Base-by-base conservation (phyloP, 2,888 invertebrate genomes). In the Tachina grossa region DNA sequence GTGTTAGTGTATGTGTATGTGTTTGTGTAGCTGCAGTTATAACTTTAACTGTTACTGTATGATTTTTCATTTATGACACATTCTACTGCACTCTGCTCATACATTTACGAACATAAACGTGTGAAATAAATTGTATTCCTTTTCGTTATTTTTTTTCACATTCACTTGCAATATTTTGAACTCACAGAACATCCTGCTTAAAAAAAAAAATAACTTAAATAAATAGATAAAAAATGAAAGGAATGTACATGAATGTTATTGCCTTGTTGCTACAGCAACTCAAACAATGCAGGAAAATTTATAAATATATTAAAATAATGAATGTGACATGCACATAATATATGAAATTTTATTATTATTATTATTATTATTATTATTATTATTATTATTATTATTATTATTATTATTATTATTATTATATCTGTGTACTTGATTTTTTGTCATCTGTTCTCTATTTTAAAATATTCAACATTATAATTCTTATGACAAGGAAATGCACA, bases 41-140 rank as follows among this genome's bases (percentile, higher is more conserved):
- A 83, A 76, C 22, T 74, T 68, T 55, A 51, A 85, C 75, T 83
- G 65, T 59, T 76, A 75, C 74, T 82, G 45, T 71, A 85, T 85
- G 83, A 85, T 85, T 85, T 85, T 83, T 85, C 85, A 83, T 85
- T 85, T 85, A 80, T 83, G 85, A 85, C 83, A 85, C n/a, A 71
- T 71, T 76, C 14, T n/a, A 11, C 53, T 69, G 59, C 45, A 72
- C 43, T 57, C 53, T 9, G 1, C 11, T 16, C 53, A 63, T 16
- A 45, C 31, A 71, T 19, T 13, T 77, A 59, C 49, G 19, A n/a
- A 68, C 9, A 51, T 22, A 69, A 65, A 71, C 65, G 77, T 72
- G 77, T 72, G 43, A 72, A 77, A 49, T 65, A 72, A 77, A 49
- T 65, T 77, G 63, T 65, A 77, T 65, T 77, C 59, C 49, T 76